phyloP scores from a whole-genome alignment of 2,888 invertebrate species.

The Conus canariensis region DNA sequence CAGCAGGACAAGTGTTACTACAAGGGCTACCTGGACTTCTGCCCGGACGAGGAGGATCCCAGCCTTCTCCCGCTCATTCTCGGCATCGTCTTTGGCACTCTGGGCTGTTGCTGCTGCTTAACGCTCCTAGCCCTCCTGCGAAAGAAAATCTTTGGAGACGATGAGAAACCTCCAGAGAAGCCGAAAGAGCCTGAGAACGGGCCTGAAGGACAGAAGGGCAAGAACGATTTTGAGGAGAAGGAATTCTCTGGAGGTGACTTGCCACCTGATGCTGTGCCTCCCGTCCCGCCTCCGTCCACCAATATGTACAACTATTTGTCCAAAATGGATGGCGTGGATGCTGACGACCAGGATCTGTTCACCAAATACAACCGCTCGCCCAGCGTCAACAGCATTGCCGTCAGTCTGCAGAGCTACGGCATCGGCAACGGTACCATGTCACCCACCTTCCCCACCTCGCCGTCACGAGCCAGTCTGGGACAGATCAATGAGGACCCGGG shows the following conservation, averaged over 20 bases:
- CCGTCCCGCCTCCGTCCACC: conserved; percentile 33
- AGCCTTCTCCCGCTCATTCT: conserved; percentile 25
- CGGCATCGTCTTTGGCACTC: conserved; percentile 13
- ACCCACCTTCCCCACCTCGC: not conserved
- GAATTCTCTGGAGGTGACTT: conserved; percentile 20
- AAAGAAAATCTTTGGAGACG: conserved; percentile 28
- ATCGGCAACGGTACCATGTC: not conserved
- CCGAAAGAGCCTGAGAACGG: not conserved
- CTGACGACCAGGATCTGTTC: conserved; percentile 25
- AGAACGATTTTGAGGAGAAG: conserved; percentile 29
- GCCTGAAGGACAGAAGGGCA: not conserved
- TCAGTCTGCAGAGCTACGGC: conserved; percentile 39
- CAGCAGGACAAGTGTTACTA: conserved; percentile 26
- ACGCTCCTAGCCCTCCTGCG: not conserved
- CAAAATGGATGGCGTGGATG: conserved; percentile 31
- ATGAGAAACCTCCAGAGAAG: conserved; percentile 7
- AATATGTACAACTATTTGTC: conserved; percentile 37
- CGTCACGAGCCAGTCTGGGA: conserved; percentile 23
- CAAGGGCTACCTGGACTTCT: conserved; percentile 45
- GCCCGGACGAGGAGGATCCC: not conserved
- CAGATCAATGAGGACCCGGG: conserved; percentile 6
- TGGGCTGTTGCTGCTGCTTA: conserved; percentile 23
- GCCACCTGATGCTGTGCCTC: conserved; percentile 22
- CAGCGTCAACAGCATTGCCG: conserved; percentile 37
- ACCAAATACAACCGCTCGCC: conserved; percentile 33